Percentiles rank a stretch among this genome's conserved stretches.
phyloP scores from a whole-genome alignment of 1,140 invertebrate species.

The Vollenhovia emeryi region DNA sequence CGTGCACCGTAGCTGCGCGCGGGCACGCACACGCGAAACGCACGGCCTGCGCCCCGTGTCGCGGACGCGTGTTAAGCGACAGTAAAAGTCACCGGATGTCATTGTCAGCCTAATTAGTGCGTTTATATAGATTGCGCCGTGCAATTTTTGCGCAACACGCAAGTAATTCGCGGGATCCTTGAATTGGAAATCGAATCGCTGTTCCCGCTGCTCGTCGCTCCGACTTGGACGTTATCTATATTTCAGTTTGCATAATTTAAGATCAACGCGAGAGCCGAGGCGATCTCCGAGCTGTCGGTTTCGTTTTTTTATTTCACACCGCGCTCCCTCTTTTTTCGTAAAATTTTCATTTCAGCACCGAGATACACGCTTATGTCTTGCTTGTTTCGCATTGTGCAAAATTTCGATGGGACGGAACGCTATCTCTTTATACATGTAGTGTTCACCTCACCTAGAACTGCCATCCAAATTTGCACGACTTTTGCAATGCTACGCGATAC shows the following conservation, averaged over 20 bases:
- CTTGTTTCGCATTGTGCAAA: neutral
- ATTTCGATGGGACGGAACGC: neutral
- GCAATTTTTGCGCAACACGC: conserved; percentile 11
- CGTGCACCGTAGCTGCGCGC: conserved; percentile 9
- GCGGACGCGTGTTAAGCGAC: neutral
- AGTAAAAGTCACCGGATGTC: conserved; percentile 29
- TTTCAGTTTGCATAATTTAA: conserved; percentile 12
- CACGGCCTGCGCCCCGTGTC: neutral
- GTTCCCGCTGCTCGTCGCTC: neutral
- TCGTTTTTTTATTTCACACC: neutral
- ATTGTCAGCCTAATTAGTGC: conserved; percentile 45
- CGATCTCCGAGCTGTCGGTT: neutral
- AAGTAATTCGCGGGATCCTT: neutral
- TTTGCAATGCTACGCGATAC: neutral
- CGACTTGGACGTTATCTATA: neutral
- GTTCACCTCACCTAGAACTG: neutral
- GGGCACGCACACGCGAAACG: conserved; percentile 19
- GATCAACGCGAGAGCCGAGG: neutral
- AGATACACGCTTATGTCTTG: too few relatives aligned
- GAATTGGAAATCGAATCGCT: neutral
- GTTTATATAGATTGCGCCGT: conserved; percentile 8
- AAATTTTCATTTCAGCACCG: neutral
- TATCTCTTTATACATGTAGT: neutral
- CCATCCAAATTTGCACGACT: conserved; percentile 22
- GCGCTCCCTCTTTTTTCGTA: neutral